Conservation (phyloP, 2,113 vertebrate species). For the Coracopsis vasa region DNA sequence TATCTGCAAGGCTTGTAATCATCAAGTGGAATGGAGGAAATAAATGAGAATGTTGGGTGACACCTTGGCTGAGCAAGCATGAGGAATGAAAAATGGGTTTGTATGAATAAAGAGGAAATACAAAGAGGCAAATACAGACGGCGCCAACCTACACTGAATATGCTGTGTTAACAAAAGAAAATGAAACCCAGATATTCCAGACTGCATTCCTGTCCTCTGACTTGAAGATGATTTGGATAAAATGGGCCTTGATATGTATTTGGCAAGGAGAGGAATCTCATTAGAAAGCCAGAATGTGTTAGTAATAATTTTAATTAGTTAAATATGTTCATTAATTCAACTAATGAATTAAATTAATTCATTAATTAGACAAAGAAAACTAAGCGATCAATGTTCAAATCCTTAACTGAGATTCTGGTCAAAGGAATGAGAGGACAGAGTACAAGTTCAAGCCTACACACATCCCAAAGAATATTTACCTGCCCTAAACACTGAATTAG, state of each 20-base stretch:
- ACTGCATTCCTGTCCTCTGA: neutral
- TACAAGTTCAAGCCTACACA: neutral
- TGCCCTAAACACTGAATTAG: neutral
- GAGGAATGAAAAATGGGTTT: neutral
- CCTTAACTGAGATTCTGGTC: neutral
- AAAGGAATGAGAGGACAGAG: neutral
- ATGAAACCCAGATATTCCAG: neutral
- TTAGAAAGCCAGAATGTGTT: neutral
- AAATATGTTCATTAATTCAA: neutral
- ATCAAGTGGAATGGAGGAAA: neutral
- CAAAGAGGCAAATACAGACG: neutral
- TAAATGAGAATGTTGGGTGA: neutral
- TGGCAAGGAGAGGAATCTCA: neutral
- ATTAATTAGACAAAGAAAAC: neutral
- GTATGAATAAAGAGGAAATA: slow-evolving; percentile 4
- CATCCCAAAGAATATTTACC: neutral
- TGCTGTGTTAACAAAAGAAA: neutral
- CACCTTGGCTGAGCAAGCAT: neutral
- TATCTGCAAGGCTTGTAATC: neutral
- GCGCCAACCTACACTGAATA: neutral
- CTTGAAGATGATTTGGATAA: neutral
- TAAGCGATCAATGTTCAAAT: neutral
- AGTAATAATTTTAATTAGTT: neutral
- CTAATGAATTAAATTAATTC: slow-evolving; percentile 11
- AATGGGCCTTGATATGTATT: neutral